A percentile compares a stretch with the other conserved stretches of the same genome.
These are phyloP conservation scores for Corapipo altera DNA, from an alignment of 2,113 vertebrate genomes.

Conservation along the genomic window DNA sequence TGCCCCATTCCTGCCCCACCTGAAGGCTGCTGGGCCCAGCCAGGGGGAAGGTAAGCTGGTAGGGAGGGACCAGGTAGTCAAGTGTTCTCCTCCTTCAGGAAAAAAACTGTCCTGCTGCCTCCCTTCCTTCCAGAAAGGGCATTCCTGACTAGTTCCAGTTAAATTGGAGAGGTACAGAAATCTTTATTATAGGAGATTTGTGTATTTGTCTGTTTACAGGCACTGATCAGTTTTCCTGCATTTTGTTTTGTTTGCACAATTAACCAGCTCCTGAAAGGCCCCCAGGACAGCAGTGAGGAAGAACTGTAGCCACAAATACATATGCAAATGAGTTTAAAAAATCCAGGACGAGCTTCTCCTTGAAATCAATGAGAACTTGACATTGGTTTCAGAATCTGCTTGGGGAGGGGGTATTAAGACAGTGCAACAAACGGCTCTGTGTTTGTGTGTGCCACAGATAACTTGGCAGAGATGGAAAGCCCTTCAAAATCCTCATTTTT, in stretches of 20 bases:
- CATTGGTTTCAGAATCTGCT: not conserved
- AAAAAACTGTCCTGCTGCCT: not conserved
- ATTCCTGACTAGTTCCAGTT: not conserved
- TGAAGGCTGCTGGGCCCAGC: not conserved
- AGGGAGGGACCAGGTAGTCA: not conserved
- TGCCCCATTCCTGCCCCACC: accelerated
- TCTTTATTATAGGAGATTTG: not conserved
- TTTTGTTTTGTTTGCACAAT: not conserved
- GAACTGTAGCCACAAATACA: not conserved
- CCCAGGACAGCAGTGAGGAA: not conserved
- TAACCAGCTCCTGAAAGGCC: not conserved
- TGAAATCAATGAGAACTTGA: not conserved
- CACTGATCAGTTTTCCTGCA: not conserved
- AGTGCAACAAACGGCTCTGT: not conserved
- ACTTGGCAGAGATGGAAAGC: not conserved
- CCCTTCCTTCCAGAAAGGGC: not conserved
- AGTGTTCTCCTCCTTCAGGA: not conserved
- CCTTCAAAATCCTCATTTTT: slow-evolving; percentile 29
- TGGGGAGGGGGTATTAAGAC: not conserved
- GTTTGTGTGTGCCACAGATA: not conserved
- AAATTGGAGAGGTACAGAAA: not conserved
- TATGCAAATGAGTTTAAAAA: not conserved
- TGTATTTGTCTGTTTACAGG: not conserved
- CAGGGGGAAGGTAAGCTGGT: not conserved
- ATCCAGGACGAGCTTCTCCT: not conserved